Evolutionary conservation across 2,113 vertebrate species (phyloP), one percentile per base, ranked within the genome.

Genomic region (Bufo bufo): DNA sequence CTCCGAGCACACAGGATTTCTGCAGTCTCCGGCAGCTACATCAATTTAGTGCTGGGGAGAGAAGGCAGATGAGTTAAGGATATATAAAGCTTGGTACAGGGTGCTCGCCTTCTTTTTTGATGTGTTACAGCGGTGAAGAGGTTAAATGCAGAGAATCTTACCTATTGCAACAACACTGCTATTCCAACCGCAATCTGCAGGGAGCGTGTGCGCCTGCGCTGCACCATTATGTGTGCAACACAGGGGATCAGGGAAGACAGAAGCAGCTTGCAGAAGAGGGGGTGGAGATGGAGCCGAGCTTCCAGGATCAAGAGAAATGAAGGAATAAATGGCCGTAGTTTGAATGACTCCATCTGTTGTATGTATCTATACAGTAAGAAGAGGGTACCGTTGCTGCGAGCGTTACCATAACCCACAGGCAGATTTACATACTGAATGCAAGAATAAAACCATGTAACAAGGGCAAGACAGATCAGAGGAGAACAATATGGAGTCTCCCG

Each of bases 151-250:
- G 72, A 50, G 17, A 17, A 47, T 59, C 86, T 77, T 75, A 87
- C 86, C 79, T 65, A 71, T 69, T 17, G 86, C 49, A 47, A 87
- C 20, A 65, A 33, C 43, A 23, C 54, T 52, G 79, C 79, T 75
- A 19, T 71, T 50, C 54, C 56, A 74, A 47, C 80, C 65, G 78
- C 69, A 81, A 58, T 82, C 86, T 87, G 86, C 86, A 87, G 78
- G 86, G 78, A 23, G 63, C 56, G 14, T 75, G 66, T 87, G 79
- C 86, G 86, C 86, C 20, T 87, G 86, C 79, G 86, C 79, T 52
- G 1, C 65, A 23, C 86, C 19, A 61, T 74, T 72, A 86, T 86
- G 86, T 87, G 86, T 87, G 79, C 43, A 87, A 49, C 77, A 69
- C 49, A 5, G 47, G 20, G 77, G 85, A 65, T n/a, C 54, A 69